A percentile compares a stretch with the other conserved stretches of the same genome.
Evolutionary conservation across 2,888 invertebrate species (phyloP).

Genomic region (Andrena fulva): DNA sequence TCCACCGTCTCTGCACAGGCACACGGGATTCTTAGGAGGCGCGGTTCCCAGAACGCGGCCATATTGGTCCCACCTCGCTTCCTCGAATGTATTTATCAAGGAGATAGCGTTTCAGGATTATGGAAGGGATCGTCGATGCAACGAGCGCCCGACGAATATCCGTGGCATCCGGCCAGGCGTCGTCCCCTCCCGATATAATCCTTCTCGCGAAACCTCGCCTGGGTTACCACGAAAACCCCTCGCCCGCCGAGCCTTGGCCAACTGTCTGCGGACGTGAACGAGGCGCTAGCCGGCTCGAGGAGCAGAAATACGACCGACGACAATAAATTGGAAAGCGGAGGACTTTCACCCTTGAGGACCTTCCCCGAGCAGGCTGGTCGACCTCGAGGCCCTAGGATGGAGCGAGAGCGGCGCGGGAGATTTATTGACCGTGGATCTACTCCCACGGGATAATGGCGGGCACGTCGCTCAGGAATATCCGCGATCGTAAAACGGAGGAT

Average conservation of each 20-base stretch:
- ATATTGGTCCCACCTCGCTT: neutral
- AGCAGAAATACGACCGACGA: constrained; percentile 64
- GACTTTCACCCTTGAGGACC: constrained; percentile 51
- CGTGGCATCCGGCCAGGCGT: constrained; percentile 37
- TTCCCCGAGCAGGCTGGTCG: neutral
- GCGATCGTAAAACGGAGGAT: constrained; percentile 48
- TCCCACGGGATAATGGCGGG: constrained; percentile 3
- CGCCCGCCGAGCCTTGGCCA: constrained; percentile 15
- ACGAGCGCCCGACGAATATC: constrained; percentile 6
- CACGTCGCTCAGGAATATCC: constrained; percentile 13
- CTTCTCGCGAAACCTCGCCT: constrained; percentile 32
- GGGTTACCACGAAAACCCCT: constrained; percentile 28
- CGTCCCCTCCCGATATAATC: constrained; percentile 22
- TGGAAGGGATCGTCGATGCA: neutral
- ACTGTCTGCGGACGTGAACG: constrained; percentile 4
- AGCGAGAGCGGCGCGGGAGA: neutral
- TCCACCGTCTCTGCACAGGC: too few species aligned
- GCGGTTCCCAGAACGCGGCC: neutral
- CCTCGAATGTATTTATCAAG: neutral
- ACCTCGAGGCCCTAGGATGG: neutral
- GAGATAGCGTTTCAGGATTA: constrained; percentile 20
- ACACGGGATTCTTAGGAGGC: neutral
- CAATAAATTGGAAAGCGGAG: constrained; percentile 70
- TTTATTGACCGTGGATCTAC: constrained; percentile 46
- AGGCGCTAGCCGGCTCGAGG: neutral